Base-by-base conservation (phyloP, 2,797 vertebrate species). In the Macrochelys suwanniensis region DNA sequence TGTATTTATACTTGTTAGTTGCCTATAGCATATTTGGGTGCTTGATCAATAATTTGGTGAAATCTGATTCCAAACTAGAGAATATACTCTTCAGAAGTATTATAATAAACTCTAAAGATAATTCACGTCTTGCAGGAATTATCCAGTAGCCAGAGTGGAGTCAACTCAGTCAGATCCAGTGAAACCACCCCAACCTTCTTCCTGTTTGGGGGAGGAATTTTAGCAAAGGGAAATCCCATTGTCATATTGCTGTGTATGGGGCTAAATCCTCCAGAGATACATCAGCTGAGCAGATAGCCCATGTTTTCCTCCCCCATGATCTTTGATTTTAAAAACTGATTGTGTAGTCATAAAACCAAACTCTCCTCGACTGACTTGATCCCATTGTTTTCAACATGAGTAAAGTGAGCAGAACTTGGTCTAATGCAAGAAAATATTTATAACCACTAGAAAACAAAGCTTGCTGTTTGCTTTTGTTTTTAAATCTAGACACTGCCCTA, bases 401-500 rank as follows among this genome's bases (percentile, higher is more conserved):
- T 59, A 68, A 88, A 11, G 5, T 68, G 16, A 92, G 7, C 6
- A 86, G 51, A 28, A 61, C 5, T 61, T 51, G 89, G 68, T 83
- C 49, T 26, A 87, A 3, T 11, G 2, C 49, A 17, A 76, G 10
- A 42, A 68, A 74, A 84, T 80, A 16, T 47, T 74, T 31, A 80
- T 80, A 51, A 77, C 17, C 42, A 71, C 26, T 19, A 83, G 9
- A 91, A 79, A 71, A 79, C 49, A 26, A 78, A 4, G 61, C 3
- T 26, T 37, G 2, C 1, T 1, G 54, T 89, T 95, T 92, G 5
- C 1, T 0, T 50, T 31, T 5, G 13, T 42, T 6, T 82, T 94
- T 76, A 91, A 91, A 91, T 90, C 26, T 19, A 91, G 54, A 65
- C 78, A 85, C 17, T 94, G 13, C 47, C 13, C 84, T 83, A 53